A percentile compares a stretch with the other conserved stretches of the same genome.
Conservation (phyloP, 2,797 vertebrate genomes). For the Oreochromis mossambicus region DNA sequence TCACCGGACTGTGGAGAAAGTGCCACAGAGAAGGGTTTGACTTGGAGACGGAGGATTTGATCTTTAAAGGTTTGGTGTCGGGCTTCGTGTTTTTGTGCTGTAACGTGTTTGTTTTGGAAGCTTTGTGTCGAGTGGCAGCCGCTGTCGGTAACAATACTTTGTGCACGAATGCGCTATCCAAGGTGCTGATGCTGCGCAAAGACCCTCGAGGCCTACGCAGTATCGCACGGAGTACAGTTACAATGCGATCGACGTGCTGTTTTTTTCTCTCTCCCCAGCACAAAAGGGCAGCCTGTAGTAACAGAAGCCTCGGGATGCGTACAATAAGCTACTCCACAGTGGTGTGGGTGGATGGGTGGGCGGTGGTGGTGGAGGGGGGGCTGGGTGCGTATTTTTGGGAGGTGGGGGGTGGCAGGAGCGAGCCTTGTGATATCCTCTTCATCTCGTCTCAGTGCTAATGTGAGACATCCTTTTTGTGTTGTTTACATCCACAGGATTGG, state of each 20-base stretch:
- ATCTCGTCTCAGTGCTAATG: slow-evolving; percentile 33
- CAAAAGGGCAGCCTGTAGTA: slow-evolving; percentile 50
- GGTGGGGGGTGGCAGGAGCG: slow-evolving; percentile 34
- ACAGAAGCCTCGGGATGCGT: slow-evolving; percentile 39
- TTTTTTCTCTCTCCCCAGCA: background rate
- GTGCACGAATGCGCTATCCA: slow-evolving; percentile 69
- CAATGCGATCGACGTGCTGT: slow-evolving; percentile 23
- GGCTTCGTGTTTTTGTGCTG: background rate
- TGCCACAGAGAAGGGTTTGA: slow-evolving; percentile 87
- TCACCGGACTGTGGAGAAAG: slow-evolving; percentile 87
- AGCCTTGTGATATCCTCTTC: slow-evolving; percentile 40
- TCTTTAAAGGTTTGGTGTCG: slow-evolving; percentile 81
- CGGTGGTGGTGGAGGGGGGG: slow-evolving; percentile 2
- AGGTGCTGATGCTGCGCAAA: slow-evolving; percentile 74
- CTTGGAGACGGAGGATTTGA: slow-evolving; percentile 87
- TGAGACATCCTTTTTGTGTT: slow-evolving; percentile 55
- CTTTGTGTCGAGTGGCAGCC: background rate
- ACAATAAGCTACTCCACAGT: slow-evolving; percentile 49
- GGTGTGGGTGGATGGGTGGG: slow-evolving; percentile 54
- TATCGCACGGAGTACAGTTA: slow-evolving; percentile 40
- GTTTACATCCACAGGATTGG: slow-evolving; percentile 80
- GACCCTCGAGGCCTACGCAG: slow-evolving; percentile 56
- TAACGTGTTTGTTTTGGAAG: background rate
- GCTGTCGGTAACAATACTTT: slow-evolving; percentile 8
- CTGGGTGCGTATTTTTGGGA: slow-evolving; percentile 13